These are phyloP conservation scores for Rousettus leschenaultii DNA, from an alignment of 2,113 vertebrate species.

Conservation along the genomic window DNA sequence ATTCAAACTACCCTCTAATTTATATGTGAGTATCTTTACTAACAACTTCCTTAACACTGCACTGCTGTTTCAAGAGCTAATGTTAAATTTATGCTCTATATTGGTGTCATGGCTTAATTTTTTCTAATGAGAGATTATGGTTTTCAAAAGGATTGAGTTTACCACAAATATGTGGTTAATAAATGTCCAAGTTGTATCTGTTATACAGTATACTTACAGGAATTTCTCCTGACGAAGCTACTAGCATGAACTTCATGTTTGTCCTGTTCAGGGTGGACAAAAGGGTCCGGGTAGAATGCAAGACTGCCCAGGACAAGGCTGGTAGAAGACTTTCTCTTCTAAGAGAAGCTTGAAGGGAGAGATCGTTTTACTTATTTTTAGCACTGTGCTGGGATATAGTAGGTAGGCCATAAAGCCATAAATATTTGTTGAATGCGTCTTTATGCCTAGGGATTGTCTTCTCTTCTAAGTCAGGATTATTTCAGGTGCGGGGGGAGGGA, in stretches of 20 bases:
- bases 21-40: neutral
- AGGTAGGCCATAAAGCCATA: neutral
- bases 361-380: neutral
- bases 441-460: neutral
- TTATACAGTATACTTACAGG: neutral
- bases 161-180: constrained; percentile 16
- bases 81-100: constrained; percentile 34
- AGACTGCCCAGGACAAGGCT: neutral
- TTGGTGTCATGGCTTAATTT: constrained; percentile 6
- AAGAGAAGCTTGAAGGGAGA: neutral
- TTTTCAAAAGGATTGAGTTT: neutral
- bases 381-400: neutral
- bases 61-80: constrained; percentile 41
- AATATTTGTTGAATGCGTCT: neutral
- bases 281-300: neutral
- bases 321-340: neutral
- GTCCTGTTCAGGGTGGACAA: neutral
- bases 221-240: neutral
- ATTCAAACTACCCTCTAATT: neutral
- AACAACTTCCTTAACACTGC: neutral
- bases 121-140: constrained; percentile 11
- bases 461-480: neutral
- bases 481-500: neutral
- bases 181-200: neutral
- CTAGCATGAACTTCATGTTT: neutral